These are phyloP conservation scores for Unio delphinus DNA, from an alignment of 2,888 invertebrate genomes.

Conservation along the genomic window DNA sequence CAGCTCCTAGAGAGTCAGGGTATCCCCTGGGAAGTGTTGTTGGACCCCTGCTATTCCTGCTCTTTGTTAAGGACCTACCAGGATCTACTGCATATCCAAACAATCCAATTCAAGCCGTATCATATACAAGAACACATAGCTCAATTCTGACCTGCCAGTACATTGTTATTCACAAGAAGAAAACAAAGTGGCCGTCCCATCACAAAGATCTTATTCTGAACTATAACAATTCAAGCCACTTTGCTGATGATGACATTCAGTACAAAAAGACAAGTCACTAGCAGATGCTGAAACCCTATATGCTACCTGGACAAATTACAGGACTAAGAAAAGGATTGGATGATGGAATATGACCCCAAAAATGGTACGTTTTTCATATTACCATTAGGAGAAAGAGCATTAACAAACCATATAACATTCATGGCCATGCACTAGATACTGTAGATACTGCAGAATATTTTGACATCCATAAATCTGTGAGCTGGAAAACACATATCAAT, in stretches of 20 bases:
- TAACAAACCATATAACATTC: slow-evolving; percentile 5
- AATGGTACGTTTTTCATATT: slow-evolving; percentile 6
- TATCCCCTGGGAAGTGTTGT: background rate
- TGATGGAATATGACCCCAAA: slow-evolving; percentile 6
- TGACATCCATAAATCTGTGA: slow-evolving; percentile 6
- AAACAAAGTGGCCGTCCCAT: too few species aligned
- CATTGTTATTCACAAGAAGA: too few species aligned
- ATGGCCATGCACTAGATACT: slow-evolving; percentile 13
- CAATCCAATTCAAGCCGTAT: background rate
- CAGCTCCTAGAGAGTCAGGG: slow-evolving; percentile 1
- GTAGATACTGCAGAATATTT: slow-evolving; percentile 14
- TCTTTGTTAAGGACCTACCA: slow-evolving; percentile 8
- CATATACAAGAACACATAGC: too few species aligned
- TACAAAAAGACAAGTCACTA: background rate
- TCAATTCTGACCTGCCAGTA: too few species aligned
- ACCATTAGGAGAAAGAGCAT: slow-evolving; percentile 9
- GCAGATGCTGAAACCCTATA: background rate
- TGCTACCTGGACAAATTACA: slow-evolving; percentile 1
- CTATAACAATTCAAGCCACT: background rate
- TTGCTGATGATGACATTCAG: background rate
- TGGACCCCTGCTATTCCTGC: background rate
- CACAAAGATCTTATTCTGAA: too few species aligned
- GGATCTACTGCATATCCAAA: background rate
- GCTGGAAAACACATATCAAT: slow-evolving; percentile 12
- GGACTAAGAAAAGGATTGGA: slow-evolving; percentile 1